Conservation (phyloP, 2,888 invertebrate species). For the Caenorhabditis sp. region DNA sequence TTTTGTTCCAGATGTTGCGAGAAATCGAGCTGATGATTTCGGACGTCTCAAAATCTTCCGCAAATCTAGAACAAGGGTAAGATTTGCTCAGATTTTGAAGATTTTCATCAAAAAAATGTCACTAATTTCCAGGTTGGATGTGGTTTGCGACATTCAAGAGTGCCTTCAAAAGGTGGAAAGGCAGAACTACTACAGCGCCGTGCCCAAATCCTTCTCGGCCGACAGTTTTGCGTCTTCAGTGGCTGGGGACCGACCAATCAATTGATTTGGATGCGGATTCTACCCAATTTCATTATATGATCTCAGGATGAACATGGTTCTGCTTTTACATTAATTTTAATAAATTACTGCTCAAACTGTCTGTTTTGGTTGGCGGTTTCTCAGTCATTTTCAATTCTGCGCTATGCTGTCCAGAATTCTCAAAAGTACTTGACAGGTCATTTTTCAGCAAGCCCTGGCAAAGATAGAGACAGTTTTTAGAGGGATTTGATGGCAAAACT, state of each 20-base stretch:
- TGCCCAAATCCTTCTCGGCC: slow-evolving; percentile 44
- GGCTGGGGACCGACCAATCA: neutral
- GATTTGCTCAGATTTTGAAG: neutral
- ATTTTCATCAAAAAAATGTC: too few relatives aligned
- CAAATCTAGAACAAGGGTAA: slow-evolving; percentile 30
- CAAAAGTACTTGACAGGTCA: too few relatives aligned
- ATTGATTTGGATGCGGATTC: neutral
- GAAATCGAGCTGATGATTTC: slow-evolving; percentile 12
- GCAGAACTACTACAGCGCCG: slow-evolving; percentile 47
- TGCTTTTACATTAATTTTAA: too few relatives aligned
- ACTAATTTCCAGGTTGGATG: slow-evolving; percentile 34
- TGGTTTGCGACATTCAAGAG: slow-evolving; percentile 47
- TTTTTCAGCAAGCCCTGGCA: too few relatives aligned
- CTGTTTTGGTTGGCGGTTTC: too few relatives aligned
- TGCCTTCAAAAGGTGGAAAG: slow-evolving; percentile 45
- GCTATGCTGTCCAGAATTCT: neutral
- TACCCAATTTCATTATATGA: neutral
- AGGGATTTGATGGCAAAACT: too few relatives aligned
- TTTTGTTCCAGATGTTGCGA: slow-evolving; percentile 28
- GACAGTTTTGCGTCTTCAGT: slow-evolving; percentile 45
- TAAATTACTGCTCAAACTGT: too few relatives aligned
- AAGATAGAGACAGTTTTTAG: too few relatives aligned
- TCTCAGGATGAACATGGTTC: too few relatives aligned
- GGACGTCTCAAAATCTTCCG: neutral
- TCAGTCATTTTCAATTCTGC: too few relatives aligned